Percentiles rank a stretch among this genome's conserved stretches.
Conservation (phyloP, 2,797 vertebrate species). For the Sitta carolinensis region DNA sequence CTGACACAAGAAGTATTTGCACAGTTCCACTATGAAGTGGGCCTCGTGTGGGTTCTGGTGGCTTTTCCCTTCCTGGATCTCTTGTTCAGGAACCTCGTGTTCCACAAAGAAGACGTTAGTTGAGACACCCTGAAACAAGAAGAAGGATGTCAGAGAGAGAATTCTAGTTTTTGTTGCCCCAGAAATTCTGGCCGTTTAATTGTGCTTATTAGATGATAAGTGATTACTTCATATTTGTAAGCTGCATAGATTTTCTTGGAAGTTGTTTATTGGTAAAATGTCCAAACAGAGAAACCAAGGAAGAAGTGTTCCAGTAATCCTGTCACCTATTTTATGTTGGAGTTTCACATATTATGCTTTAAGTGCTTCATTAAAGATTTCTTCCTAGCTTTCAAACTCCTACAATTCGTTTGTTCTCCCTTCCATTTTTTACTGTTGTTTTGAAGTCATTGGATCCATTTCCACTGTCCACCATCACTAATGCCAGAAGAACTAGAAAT, state of each 20-base stretch:
- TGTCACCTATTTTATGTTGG: not conserved
- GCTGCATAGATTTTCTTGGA: not conserved
- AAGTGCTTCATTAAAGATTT: not conserved
- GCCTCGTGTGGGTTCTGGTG: conserved; percentile 91
- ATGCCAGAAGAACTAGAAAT: not conserved
- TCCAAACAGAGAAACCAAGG: not conserved
- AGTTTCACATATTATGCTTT: not conserved
- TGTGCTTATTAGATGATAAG: not conserved
- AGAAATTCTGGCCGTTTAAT: not conserved
- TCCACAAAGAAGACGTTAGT: conserved; percentile 91
- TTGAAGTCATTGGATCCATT: not conserved
- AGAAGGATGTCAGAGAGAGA: not conserved
- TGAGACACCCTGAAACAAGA: conserved; percentile 81
- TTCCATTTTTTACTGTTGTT: not conserved
- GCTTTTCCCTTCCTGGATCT: conserved; percentile 88
- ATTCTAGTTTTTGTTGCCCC: not conserved
- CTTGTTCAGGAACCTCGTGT: conserved; percentile 82
- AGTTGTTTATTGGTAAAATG: not conserved
- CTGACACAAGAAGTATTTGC: conserved; percentile 87
- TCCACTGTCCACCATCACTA: not conserved
- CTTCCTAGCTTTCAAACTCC: not conserved
- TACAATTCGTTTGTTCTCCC: not conserved
- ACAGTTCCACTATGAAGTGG: conserved; percentile 86
- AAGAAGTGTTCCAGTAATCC: not conserved
- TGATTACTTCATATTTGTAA: not conserved